Percentiles rank a stretch among this genome's conserved stretches.
Conservation (phyloP, 2,888 invertebrate genomes). For the Nomada fucata region DNA sequence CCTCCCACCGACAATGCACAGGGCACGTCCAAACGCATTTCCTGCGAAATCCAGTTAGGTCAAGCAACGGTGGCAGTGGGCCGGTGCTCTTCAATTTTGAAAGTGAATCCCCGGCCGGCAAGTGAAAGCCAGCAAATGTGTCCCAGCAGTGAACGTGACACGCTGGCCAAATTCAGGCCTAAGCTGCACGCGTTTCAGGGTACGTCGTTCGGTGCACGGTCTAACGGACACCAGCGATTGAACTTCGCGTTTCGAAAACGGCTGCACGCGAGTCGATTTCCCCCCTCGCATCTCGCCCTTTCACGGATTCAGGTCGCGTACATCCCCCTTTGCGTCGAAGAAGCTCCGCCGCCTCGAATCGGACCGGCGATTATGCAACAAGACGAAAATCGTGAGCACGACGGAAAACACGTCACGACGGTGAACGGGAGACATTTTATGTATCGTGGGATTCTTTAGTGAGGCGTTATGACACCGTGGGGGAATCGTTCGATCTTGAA, state of each 20-base stretch:
- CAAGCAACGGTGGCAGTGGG: conserved; percentile 7
- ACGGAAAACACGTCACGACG: neutral
- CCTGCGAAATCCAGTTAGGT: conserved; percentile 38
- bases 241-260: conserved; percentile 13
- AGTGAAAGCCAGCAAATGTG: conserved; percentile 75
- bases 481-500: neutral
- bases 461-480: neutral
- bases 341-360: conserved; percentile 14
- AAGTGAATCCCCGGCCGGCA: conserved; percentile 71
- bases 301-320: conserved; percentile 53
- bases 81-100: conserved; percentile 61
- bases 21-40: conserved; percentile 27
- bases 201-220: conserved; percentile 1
- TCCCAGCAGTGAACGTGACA: conserved; percentile 77
- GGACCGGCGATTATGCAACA: conserved; percentile 23
- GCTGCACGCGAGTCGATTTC: conserved; percentile 11
- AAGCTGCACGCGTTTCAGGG: conserved; percentile 60
- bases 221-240: neutral
- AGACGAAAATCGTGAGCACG: neutral
- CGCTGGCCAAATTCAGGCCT: conserved; percentile 79
- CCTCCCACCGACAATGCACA: neutral
- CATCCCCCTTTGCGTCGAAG: conserved; percentile 19
- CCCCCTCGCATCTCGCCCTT: conserved; percentile 27
- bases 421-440: neutral
- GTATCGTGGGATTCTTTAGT: conserved; percentile 6